Conservation (phyloP, 2,888 invertebrate species). For the Rosalia funebris region DNA sequence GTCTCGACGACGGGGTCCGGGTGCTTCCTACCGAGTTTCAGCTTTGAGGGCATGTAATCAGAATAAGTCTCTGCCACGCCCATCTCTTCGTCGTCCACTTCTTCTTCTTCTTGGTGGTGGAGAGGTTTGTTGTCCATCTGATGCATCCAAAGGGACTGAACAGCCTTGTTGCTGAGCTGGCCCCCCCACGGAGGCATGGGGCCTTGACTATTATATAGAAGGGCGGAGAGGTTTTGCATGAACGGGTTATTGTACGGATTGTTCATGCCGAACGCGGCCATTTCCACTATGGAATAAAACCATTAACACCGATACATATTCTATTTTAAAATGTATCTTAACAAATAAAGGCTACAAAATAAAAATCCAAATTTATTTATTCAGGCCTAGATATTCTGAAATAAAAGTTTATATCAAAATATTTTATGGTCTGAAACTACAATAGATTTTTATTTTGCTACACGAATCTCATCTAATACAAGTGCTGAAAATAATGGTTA, state of each 20-base stretch:
- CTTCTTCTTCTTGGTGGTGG: constrained; percentile 61
- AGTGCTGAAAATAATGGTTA: no score
- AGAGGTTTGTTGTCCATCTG: constrained; percentile 57
- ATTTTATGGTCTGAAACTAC: no score
- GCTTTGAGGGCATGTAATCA: constrained; percentile 97
- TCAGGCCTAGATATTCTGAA: no score
- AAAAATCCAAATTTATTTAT: no score
- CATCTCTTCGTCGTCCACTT: constrained; percentile 93
- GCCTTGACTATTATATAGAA: constrained; percentile 54
- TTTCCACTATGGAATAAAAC: constrained; percentile 68
- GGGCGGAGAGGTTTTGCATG: constrained; percentile 58
- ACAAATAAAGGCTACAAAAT: no score
- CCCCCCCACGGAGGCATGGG: constrained; percentile 57
- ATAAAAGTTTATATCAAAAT: no score
- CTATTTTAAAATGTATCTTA: no score
- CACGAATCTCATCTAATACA: no score
- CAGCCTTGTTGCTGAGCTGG: constrained; percentile 66
- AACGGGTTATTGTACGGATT: constrained; percentile 60
- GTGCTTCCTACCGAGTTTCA: constrained; percentile 94
- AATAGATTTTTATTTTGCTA: no score
- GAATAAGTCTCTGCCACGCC: constrained; percentile 98
- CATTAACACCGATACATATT: no score
- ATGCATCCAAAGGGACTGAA: constrained; percentile 72
- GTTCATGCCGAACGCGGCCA: constrained; percentile 69
- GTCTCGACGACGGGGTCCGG: constrained; percentile 99